These are phyloP conservation scores for Rhynchomys soricoides DNA, from an alignment of 2,113 vertebrate genomes.

Conservation along the genomic window DNA sequence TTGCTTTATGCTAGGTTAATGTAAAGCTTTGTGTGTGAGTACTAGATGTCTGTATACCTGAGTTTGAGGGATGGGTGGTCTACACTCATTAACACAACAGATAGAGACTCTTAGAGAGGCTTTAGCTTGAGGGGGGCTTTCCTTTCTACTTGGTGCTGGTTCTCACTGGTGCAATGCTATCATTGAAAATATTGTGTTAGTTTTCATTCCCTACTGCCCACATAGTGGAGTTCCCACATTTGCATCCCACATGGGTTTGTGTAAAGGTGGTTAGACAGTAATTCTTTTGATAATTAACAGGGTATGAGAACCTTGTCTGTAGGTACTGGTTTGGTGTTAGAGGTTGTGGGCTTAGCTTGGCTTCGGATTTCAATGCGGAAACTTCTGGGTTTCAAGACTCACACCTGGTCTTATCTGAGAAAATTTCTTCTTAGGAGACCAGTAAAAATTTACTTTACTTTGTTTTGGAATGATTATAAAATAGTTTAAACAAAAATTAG, in stretches of 20 bases:
- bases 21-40: too few relatives aligned
- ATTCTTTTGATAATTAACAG: not conserved
- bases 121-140: not conserved
- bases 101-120: not conserved
- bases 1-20: not conserved
- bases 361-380: not conserved
- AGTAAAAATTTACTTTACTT: not conserved
- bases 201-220: not conserved
- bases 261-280: not conserved
- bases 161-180: not conserved
- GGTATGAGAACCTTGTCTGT: not conserved
- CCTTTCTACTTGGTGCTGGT: not conserved
- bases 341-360: not conserved
- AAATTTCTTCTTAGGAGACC: not conserved
- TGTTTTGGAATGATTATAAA: not conserved
- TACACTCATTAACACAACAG: not conserved
- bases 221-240: not conserved
- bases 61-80: not conserved
- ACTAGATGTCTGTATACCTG: not conserved
- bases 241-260: not conserved
- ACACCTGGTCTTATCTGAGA: not conserved
- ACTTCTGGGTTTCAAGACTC: not conserved
- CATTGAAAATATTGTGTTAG: not conserved
- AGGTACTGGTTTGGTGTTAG: not conserved
- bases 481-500: not conserved